Percentiles rank a stretch among this genome's conserved stretches.
These are phyloP conservation scores for Turnix velox DNA, from an alignment of 2,113 vertebrate species.

Conservation along the genomic window DNA sequence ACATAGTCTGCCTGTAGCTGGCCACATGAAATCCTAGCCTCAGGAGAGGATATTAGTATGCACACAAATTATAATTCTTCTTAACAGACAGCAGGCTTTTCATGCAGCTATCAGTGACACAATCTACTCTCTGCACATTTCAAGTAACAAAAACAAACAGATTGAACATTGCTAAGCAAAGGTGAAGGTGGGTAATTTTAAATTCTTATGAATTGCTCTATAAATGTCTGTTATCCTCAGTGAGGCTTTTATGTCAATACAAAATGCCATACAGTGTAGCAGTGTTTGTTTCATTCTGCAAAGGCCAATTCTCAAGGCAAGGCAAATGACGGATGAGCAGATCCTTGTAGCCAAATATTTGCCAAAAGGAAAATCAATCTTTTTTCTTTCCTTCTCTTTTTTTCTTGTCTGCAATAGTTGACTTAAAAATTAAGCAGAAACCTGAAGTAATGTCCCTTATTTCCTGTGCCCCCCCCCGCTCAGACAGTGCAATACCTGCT, in stretches of 20 bases:
- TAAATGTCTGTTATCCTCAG: conserved; percentile 44
- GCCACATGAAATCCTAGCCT: neutral
- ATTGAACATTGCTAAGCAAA: conserved; percentile 11
- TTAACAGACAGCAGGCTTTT: neutral
- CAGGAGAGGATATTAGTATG: neutral
- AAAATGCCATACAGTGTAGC: conserved; percentile 25
- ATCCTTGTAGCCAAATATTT: conserved; percentile 38
- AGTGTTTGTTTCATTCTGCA: conserved; percentile 1
- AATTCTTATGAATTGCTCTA: conserved; percentile 31
- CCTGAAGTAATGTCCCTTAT: neutral
- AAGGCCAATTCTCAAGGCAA: conserved; percentile 38
- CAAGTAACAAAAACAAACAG: neutral
- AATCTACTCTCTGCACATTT: neutral
- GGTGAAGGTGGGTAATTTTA: conserved; percentile 15
- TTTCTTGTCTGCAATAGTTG: neutral
- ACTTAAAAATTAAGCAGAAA: neutral
- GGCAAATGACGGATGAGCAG: conserved; percentile 38
- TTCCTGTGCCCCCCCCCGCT: neutral
- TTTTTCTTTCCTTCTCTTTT: neutral
- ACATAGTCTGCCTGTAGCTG: neutral
- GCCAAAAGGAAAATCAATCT: conserved; percentile 32
- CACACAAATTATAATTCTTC: neutral
- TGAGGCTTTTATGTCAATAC: conserved; percentile 12
- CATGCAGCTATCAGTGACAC: rapidly evolving
- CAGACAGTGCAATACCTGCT: neutral